These are phyloP conservation scores for Potamarius usumacintae DNA, from an alignment of 2,113 vertebrate species.

Conservation along the genomic window DNA sequence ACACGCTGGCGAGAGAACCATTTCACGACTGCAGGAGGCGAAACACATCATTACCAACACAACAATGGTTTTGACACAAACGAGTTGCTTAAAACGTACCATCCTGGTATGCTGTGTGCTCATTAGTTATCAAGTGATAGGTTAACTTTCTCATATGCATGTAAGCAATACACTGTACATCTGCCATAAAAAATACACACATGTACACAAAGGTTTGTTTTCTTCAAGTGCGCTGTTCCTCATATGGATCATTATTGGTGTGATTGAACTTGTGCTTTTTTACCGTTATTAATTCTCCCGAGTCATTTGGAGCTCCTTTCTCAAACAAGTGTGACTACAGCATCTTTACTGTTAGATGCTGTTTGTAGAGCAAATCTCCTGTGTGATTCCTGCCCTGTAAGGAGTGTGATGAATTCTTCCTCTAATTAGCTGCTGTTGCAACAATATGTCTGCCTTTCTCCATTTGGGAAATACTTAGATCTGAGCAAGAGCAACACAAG, in stretches of 20 bases:
- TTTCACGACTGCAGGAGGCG: background rate
- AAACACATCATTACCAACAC: conserved; percentile 46
- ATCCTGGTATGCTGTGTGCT: background rate
- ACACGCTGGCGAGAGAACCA: conserved; percentile 21
- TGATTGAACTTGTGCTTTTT: conserved; percentile 3
- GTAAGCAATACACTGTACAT: background rate
- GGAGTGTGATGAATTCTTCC: conserved; percentile 1
- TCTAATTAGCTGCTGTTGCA: conserved; percentile 36
- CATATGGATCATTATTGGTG: conserved; percentile 4
- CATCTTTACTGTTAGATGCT: background rate
- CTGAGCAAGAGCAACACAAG: conserved; percentile 2
- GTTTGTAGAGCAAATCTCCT: conserved; percentile 39
- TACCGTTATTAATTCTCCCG: conserved; percentile 8
- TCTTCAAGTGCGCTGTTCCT: background rate
- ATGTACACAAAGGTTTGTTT: background rate
- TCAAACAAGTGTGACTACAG: conserved; percentile 16
- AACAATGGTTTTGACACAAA: conserved; percentile 35
- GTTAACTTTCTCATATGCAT: background rate
- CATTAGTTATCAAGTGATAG: background rate
- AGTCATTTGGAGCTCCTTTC: conserved; percentile 22
- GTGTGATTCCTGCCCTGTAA: conserved; percentile 24
- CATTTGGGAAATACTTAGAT: conserved; percentile 1
- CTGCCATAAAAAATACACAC: background rate
- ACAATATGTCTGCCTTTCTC: conserved; percentile 23
- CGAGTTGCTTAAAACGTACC: conserved; percentile 23